Evolutionary conservation across 2,888 invertebrate genomes (phyloP), one percentile per base, ranked within the genome.

Genomic region (Teleiodes luculella): DNA sequence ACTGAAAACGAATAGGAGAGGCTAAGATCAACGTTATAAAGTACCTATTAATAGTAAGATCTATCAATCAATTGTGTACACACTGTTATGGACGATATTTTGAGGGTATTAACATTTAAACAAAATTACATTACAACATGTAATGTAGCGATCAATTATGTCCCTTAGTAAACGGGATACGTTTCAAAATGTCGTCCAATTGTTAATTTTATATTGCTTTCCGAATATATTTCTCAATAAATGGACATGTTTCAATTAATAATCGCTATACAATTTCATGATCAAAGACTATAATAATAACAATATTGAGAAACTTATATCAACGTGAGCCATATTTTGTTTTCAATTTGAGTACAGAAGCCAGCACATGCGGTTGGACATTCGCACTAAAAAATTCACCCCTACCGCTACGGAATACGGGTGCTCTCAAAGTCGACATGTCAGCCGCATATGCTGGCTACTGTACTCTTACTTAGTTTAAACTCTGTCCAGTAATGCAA

Each of bases 1-100:
- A 88, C 88, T 88, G 88, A 86, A 68, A 71, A 74, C 62, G 74
- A 68, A 77, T 80, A 80, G 71, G 78, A 76, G 86, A 86, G 85
- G 87, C 85, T 85, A 80, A 84, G 75, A 81, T 77, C 82, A 72
- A 70, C 70, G 62, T 68, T 80, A 79, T 72, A 76, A 78, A 60
- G 76, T 72, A 64, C 61, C 24, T 37, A 48, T 18, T n/a, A 41
- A 41, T 41, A 41, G 16, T 10, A 41, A 41, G 20, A 13, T n/a
- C n/a, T 24, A 10, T 28, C 20, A 20, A 41, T 20, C 20, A 16
- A 41, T n/a, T 11, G n/a, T n/a, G n/a, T n/a, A n/a, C n/a, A n/a
- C n/a, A n/a, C n/a, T n/a, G n/a, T 8, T 33, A 5, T 33, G 10
- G n/a, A n/a, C 33, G 33, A 33, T 8, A 33, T 11, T 8, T 33